Evolutionary conservation across 2,888 invertebrate genomes (phyloP), one percentile per base, ranked within the genome.

Genomic region (Formica aserva): DNA sequence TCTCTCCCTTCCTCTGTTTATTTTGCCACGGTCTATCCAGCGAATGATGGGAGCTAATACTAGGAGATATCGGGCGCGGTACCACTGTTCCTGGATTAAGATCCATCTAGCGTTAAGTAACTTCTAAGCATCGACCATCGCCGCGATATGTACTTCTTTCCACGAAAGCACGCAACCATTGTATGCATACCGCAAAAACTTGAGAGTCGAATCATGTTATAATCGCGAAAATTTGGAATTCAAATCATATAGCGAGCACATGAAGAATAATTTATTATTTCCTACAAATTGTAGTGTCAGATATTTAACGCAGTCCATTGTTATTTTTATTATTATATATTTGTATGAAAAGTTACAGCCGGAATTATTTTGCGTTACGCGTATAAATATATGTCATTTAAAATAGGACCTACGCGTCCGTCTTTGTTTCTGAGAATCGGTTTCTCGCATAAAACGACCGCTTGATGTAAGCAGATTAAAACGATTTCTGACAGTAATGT

Each of bases 1-100:
- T 35, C 62, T n/a, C 35, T 82, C 8, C n/a, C n/a, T 52, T n/a
- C n/a, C 8, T n/a, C 18, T 48, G 83, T 85, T 78, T 85, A 77
- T 86, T 84, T 87, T 69, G 72, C 85, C 82, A 77, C 62, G 52
- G 76, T 80, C 86, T 84, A 85, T 67, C 75, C 86, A 62, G 57
- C 91, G 89, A 88, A 85, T 86, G 88, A 88, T 87, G 86, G 87
- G 86, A 88, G 91, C 88, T 92, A 93, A 92, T 91, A 86, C 89
- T 86, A 86, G 85, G 89, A 52, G 52, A 91, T 91, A 91, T 88
- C 83, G 84, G 88, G 35, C 88, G 86, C 91, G 89, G 91, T 91
- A 87, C 91, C 85, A 88, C 90, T 91, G 91, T 91, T 92, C 89
- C 85, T 89, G 93, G 93, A 93, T 93, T 93, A 94, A 93, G 92